These are phyloP conservation scores for Drosophila equinoxialis DNA, from an alignment of 1,140 invertebrate genomes.

Conservation along the genomic window DNA sequence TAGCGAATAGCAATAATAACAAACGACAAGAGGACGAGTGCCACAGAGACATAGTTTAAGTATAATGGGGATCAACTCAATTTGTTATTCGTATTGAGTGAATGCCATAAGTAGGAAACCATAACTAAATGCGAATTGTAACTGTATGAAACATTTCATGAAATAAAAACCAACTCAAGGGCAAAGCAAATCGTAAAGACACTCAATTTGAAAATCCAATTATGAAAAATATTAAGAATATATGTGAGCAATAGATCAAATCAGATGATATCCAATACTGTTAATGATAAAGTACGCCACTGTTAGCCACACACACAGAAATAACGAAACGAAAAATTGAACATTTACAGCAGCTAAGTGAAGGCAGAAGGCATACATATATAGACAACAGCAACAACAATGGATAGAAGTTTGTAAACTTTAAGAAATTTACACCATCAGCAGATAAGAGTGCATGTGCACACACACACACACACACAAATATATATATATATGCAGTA, in stretches of 20 bases:
- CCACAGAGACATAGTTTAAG: not conserved
- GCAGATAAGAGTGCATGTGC: conserved; percentile 70
- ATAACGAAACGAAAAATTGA: conserved; percentile 44
- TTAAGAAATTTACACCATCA: conserved; percentile 81
- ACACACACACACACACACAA: conserved; percentile 14
- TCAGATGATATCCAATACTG: not conserved
- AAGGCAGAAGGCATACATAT: conserved; percentile 6
- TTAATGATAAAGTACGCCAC: not conserved
- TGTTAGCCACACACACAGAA: conserved; percentile 5
- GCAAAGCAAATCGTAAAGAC: too few species aligned
- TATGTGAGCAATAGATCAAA: not conserved
- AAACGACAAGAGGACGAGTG: not conserved
- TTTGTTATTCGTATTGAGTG: too few species aligned
- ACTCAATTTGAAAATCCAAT: too few species aligned
- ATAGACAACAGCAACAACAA: conserved; percentile 47
- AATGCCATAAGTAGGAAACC: not conserved
- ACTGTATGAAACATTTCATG: too few species aligned
- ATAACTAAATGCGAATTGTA: not conserved
- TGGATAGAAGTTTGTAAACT: conserved; percentile 70
- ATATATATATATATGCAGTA: not conserved
- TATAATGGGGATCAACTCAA: not conserved
- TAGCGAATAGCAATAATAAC: conserved; percentile 9
- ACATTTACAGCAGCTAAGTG: conserved; percentile 39
- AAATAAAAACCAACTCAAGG: too few species aligned
- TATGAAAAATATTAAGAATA: too few species aligned